phyloP scores from a whole-genome alignment of 1,140 invertebrate species.

The Lepidurus arcticus region DNA sequence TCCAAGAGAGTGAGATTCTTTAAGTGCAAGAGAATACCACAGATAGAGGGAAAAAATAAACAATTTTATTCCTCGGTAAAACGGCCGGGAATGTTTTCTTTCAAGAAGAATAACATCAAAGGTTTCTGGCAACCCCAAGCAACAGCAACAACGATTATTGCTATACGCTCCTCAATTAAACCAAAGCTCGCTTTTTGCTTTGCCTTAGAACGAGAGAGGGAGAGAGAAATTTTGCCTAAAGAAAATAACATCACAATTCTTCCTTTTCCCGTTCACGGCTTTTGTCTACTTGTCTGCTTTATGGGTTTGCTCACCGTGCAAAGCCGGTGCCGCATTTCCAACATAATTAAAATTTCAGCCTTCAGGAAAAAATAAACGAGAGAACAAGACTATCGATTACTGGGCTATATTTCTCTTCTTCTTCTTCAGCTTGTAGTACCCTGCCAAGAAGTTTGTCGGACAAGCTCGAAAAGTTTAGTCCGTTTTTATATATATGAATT shows the following conservation, averaged over 20 bases:
- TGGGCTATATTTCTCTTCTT: no score
- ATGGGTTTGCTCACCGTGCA: background rate
- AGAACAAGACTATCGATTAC: background rate
- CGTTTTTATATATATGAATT: no score
- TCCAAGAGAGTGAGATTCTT: background rate
- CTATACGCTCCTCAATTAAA: conserved; percentile 7
- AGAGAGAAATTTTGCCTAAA: background rate
- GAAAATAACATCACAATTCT: background rate
- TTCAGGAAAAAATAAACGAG: background rate
- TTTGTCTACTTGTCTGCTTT: background rate
- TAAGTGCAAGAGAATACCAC: background rate
- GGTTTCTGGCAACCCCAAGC: background rate
- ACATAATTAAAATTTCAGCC: background rate
- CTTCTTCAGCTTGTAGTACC: no score
- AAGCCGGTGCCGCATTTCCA: conserved; percentile 7
- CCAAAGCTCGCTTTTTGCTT: background rate
- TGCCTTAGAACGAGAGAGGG: background rate
- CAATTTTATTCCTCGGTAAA: background rate
- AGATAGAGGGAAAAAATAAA: background rate
- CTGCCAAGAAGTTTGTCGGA: no score
- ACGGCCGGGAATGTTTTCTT: background rate
- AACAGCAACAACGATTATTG: background rate
- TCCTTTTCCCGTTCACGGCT: background rate
- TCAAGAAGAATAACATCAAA: conserved; percentile 19
- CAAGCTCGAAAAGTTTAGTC: no score